Percentiles rank a stretch among this genome's conserved stretches.
Evolutionary conservation across 2,888 invertebrate species (phyloP).

Genomic region (Kryphioiulus occultus): DNA sequence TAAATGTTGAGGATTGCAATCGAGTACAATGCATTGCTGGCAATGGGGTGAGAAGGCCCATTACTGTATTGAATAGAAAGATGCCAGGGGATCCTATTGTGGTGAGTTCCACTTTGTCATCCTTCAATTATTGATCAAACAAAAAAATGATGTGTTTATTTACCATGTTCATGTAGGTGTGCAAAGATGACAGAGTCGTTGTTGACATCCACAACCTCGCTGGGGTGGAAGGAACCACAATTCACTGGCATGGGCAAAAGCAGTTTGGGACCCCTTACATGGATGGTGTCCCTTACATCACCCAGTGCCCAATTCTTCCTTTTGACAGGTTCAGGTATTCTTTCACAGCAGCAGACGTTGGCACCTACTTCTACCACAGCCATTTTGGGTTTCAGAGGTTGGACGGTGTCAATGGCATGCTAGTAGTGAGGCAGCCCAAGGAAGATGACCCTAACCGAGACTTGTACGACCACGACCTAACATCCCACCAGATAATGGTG

Average conservation of each 20-base stretch:
- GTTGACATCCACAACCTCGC: conserved; percentile 83
- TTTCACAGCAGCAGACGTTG: conserved; percentile 77
- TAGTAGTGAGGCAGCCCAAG: conserved; percentile 82
- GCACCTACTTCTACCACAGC: conserved; percentile 90
- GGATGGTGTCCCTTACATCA: conserved; percentile 87
- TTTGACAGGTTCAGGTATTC: conserved; percentile 83
- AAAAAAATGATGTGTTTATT: neutral
- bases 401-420: conserved; percentile 85
- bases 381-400: conserved; percentile 83
- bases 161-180: conserved; percentile 69
- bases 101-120: conserved; percentile 64
- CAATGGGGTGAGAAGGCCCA: conserved; percentile 78
- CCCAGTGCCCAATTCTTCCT: conserved; percentile 83
- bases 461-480: conserved; percentile 86
- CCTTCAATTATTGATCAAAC: neutral
- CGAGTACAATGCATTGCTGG: conserved; percentile 82
- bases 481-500: conserved; percentile 84
- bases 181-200: conserved; percentile 80
- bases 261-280: conserved; percentile 80
- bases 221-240: conserved; percentile 79
- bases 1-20: conserved; percentile 75
- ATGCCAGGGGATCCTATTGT: conserved; percentile 87
- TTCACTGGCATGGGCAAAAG: conserved; percentile 91
- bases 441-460: conserved; percentile 84
- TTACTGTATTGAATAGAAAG: conserved; percentile 82